Percentiles rank a stretch among this genome's conserved stretches.
phyloP scores from a whole-genome alignment of 1,140 invertebrate species.

The Pseudomyrmex sp. region DNA sequence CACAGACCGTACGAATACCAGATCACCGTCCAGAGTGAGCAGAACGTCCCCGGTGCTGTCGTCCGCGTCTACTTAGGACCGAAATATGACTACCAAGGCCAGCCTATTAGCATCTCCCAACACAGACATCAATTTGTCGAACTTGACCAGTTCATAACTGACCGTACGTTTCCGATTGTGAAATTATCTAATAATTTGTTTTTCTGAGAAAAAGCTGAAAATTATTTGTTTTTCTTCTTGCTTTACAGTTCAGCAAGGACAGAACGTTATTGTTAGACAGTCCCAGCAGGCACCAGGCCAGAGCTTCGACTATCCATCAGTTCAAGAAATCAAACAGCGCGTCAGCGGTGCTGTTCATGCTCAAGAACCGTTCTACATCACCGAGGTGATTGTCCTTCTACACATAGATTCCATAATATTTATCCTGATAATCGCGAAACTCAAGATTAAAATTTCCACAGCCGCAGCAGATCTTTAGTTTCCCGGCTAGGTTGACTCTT shows the following conservation, averaged over 20 bases:
- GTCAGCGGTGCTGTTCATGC: conserved; percentile 84
- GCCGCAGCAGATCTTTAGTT: conserved; percentile 85
- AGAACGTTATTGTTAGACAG: conserved; percentile 88
- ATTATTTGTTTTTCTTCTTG: conserved; percentile 27
- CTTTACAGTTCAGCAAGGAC: conserved; percentile 86
- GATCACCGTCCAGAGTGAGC: conserved; percentile 84
- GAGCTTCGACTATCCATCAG: conserved; percentile 88
- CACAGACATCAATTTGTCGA: conserved; percentile 88
- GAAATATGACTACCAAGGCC: conserved; percentile 86
- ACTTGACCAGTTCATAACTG: conserved; percentile 89
- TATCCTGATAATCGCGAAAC: neutral
- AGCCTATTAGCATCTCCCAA: conserved; percentile 86
- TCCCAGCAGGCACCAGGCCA: conserved; percentile 89
- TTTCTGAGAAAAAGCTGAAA: neutral
- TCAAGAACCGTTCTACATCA: conserved; percentile 83
- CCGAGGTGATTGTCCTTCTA: conserved; percentile 77
- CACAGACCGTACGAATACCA: conserved; percentile 88
- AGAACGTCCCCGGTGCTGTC: conserved; percentile 79
- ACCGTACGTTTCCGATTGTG: conserved; percentile 78
- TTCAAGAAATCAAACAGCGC: conserved; percentile 86
- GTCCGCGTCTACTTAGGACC: conserved; percentile 87
- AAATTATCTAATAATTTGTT: neutral
- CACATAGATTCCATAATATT: neutral
- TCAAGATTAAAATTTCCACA: conserved; percentile 65
- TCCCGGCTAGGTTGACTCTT: conserved; percentile 87